phyloP scores from a whole-genome alignment of 2,888 invertebrate genomes.

The Patella pellucida region DNA sequence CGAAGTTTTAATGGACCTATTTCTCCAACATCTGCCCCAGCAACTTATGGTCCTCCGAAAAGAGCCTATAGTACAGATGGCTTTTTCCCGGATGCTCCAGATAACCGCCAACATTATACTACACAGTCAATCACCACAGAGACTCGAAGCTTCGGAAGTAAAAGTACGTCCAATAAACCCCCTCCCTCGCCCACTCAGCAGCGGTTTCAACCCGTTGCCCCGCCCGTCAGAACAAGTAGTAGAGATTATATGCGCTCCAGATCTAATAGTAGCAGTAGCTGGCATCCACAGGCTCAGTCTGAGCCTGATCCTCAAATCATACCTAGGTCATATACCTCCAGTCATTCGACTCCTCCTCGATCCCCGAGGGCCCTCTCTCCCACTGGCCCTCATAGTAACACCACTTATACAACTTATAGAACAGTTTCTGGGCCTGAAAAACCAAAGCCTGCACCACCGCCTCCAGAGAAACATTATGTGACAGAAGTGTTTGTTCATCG shows the following conservation, averaged over 20 bases:
- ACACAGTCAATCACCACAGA: constrained; percentile 35
- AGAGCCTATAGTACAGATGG: constrained; percentile 34
- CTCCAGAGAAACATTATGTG: constrained; percentile 59
- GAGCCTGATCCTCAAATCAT: constrained; percentile 31
- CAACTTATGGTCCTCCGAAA: constrained; percentile 29
- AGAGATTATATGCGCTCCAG: constrained; percentile 58
- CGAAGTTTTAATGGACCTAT: constrained; percentile 50
- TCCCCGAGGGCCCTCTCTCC: constrained; percentile 43
- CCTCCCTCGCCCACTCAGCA: constrained; percentile 54
- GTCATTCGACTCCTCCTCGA: constrained; percentile 38
- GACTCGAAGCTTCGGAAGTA: constrained; percentile 31
- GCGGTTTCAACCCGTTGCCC: constrained; percentile 37
- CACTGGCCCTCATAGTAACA: constrained; percentile 11
- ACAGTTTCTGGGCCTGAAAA: constrained; percentile 20
- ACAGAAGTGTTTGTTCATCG: constrained; percentile 62
- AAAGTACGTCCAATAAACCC: constrained; percentile 46
- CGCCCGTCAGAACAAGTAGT: constrained; percentile 55
- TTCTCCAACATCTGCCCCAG: constrained; percentile 43
- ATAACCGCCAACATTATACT: constrained; percentile 33
- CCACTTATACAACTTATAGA: constrained; percentile 19
- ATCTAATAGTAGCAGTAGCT: constrained; percentile 48
- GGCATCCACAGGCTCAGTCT: constrained; percentile 32
- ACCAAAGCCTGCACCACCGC: constrained; percentile 35
- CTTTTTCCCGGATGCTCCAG: constrained; percentile 40
- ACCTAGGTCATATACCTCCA: constrained; percentile 45